Evolutionary conservation across 2,113 vertebrate genomes (phyloP).

Genomic region (Mormoops blainvillei): DNA sequence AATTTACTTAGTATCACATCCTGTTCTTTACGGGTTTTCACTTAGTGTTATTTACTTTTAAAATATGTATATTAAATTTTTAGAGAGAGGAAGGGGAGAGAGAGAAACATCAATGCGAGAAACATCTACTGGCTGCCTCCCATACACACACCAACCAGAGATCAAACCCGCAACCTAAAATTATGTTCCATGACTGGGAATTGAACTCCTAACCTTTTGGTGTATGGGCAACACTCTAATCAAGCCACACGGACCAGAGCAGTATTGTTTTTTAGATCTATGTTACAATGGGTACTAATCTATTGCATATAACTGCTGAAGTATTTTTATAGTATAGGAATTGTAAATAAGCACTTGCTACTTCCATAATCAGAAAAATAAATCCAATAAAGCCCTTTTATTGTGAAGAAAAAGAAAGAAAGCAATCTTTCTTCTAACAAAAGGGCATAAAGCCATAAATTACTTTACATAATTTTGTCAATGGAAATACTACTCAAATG

Average conservation of each 20-base stretch:
- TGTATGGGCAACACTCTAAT: too few relatives aligned
- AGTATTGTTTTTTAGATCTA: background rate
- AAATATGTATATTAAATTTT: too few relatives aligned
- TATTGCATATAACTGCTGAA: background rate
- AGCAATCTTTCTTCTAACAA: background rate
- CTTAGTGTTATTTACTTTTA: background rate
- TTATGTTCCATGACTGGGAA: too few relatives aligned
- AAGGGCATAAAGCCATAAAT: constrained; percentile 33
- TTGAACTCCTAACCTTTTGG: too few relatives aligned
- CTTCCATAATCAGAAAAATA: constrained; percentile 52
- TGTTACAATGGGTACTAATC: background rate
- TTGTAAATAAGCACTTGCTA: constrained; percentile 43
- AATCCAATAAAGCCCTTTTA: background rate
- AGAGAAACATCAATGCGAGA: too few relatives aligned
- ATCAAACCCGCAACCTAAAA: too few relatives aligned
- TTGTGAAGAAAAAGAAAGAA: background rate
- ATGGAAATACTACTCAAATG: background rate
- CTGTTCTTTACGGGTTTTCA: constrained; percentile 19
- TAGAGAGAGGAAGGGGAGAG: too few relatives aligned
- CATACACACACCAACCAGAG: too few relatives aligned
- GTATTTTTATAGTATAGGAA: background rate
- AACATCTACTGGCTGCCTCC: too few relatives aligned
- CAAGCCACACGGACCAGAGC: too few relatives aligned
- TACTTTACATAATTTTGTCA: constrained; percentile 26
- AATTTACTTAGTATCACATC: background rate